These are phyloP conservation scores for Garra rufa DNA, from an alignment of 2,113 vertebrate genomes.

Conservation along the genomic window DNA sequence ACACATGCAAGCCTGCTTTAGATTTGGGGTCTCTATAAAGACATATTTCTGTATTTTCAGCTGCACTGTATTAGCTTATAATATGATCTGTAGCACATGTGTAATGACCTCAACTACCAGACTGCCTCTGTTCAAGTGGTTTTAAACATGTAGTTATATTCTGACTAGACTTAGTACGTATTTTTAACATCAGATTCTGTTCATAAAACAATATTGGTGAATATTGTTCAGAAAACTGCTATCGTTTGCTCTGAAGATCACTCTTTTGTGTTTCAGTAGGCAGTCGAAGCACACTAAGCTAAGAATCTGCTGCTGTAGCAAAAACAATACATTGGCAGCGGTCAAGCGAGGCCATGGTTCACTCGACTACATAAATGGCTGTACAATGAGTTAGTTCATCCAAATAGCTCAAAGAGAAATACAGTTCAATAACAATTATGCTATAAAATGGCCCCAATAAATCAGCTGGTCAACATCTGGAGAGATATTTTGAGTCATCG, in stretches of 20 bases:
- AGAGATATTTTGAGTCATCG: constrained; percentile 33
- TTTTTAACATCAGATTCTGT: background rate
- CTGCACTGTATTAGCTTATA: constrained; percentile 39
- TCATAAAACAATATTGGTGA: background rate
- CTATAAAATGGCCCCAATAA: background rate
- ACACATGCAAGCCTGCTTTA: constrained; percentile 33
- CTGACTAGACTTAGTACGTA: background rate
- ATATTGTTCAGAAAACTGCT: background rate
- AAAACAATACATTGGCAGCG: background rate
- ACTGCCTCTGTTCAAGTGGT: constrained; percentile 4
- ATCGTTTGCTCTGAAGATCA: background rate
- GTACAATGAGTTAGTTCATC: background rate
- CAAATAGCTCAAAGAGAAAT: constrained; percentile 12
- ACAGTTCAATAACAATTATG: background rate
- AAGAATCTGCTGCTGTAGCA: constrained; percentile 39
- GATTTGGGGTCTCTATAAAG: constrained; percentile 43
- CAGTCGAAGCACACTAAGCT: constrained; percentile 7
- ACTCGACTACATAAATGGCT: background rate
- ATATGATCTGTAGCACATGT: constrained; percentile 41
- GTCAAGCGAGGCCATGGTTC: background rate
- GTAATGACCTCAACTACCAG: constrained; percentile 40
- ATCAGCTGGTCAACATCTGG: constrained; percentile 36
- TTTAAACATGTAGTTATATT: background rate
- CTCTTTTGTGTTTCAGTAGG: constrained; percentile 22
- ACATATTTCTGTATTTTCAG: constrained; percentile 52